phyloP scores from a whole-genome alignment of 2,797 vertebrate species.

The Chelmon rostratus region DNA sequence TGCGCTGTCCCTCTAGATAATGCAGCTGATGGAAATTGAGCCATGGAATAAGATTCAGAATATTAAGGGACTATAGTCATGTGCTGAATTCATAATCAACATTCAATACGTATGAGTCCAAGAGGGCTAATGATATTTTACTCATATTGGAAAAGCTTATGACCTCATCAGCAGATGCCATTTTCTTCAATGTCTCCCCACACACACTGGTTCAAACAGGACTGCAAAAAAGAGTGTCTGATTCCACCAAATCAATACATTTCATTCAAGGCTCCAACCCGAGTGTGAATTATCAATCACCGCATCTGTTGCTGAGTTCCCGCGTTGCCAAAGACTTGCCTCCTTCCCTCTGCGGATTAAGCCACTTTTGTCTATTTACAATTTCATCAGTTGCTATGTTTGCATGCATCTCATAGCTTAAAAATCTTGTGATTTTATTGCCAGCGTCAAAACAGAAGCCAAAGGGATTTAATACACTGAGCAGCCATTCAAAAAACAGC shows the following conservation, averaged over 20 bases:
- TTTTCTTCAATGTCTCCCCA: constrained; percentile 33
- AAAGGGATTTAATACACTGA: constrained; percentile 81
- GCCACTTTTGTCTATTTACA: constrained; percentile 83
- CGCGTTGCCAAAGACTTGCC: constrained; percentile 72
- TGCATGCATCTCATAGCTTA: constrained; percentile 76
- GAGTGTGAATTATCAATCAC: constrained; percentile 75
- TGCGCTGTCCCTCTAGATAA: constrained; percentile 39
- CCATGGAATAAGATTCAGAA: constrained; percentile 45
- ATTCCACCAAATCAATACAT: constrained; percentile 69
- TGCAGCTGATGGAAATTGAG: constrained; percentile 49
- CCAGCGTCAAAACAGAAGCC: constrained; percentile 76
- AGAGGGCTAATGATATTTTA: constrained; percentile 43
- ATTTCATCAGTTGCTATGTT: constrained; percentile 80
- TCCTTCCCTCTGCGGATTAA: constrained; percentile 71
- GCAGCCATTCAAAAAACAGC: constrained; percentile 81
- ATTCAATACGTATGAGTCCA: constrained; percentile 30
- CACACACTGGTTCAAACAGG: constrained; percentile 16
- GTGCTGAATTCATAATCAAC: constrained; percentile 65
- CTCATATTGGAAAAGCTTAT: constrained; percentile 30
- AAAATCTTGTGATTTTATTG: constrained; percentile 78
- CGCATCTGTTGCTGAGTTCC: constrained; percentile 76
- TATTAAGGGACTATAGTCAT: constrained; percentile 57
- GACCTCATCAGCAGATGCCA: constrained; percentile 35
- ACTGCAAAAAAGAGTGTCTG: constrained; percentile 32
- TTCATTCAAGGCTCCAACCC: constrained; percentile 61